phyloP scores from a whole-genome alignment of 2,888 invertebrate species.

The Leptothorax acervorum region DNA sequence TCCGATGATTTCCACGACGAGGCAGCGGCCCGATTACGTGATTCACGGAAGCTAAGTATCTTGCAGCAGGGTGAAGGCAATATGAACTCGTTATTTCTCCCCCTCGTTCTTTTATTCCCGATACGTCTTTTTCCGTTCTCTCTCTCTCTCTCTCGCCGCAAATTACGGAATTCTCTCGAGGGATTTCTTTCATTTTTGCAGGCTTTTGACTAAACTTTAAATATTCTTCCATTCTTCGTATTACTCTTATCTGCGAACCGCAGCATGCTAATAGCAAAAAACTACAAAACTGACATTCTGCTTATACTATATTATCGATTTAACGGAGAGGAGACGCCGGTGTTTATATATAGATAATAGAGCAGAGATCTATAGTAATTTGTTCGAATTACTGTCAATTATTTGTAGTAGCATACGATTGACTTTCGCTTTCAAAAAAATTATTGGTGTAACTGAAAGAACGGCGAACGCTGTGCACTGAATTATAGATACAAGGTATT shows the following conservation, averaged over 20 bases:
- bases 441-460: background rate
- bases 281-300: background rate
- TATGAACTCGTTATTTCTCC: slow-evolving; percentile 13
- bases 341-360: background rate
- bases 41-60: slow-evolving; percentile 29
- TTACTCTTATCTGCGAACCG: background rate
- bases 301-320: slow-evolving; percentile 5
- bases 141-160: background rate
- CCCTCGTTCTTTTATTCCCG: background rate
- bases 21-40: slow-evolving; percentile 32
- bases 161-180: slow-evolving; percentile 6
- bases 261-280: background rate
- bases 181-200: slow-evolving; percentile 2
- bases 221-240: background rate
- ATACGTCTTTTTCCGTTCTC: slow-evolving; percentile 22
- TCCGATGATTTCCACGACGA: slow-evolving; percentile 36
- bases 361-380: background rate
- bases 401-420: background rate
- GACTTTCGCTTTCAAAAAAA: slow-evolving; percentile 7
- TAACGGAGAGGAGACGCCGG: background rate
- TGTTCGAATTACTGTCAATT: background rate
- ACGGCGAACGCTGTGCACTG: background rate
- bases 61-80: background rate
- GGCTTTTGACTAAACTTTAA: slow-evolving; percentile 5
- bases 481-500: slow-evolving; percentile 5